Percentiles rank a stretch among this genome's conserved stretches.
These are phyloP conservation scores for Ooceraea biroi DNA, from an alignment of 1,140 invertebrate genomes.

Conservation along the genomic window DNA sequence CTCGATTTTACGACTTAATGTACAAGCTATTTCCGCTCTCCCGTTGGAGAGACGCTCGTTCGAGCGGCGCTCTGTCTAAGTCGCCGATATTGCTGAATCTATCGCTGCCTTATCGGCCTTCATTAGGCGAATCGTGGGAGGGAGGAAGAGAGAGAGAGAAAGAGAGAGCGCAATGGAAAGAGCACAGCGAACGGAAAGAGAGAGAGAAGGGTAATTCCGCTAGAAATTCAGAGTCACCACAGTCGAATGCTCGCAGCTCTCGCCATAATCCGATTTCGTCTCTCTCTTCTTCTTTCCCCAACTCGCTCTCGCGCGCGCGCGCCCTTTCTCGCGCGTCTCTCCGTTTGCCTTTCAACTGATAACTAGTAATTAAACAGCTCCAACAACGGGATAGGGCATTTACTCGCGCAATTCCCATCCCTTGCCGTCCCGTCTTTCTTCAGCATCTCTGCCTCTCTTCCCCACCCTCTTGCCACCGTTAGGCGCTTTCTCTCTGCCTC, in stretches of 20 bases:
- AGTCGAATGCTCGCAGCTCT: conserved; percentile 72
- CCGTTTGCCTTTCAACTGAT: conserved; percentile 63
- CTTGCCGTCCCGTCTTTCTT: conserved; percentile 37
- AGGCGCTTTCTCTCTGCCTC: conserved; percentile 28
- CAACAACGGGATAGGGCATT: conserved; percentile 58
- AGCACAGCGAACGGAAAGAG: conserved; percentile 28
- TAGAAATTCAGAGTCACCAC: conserved; percentile 63
- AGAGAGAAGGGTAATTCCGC: conserved; percentile 52
- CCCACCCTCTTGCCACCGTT: neutral
- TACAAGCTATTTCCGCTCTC: conserved; percentile 40
- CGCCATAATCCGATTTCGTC: conserved; percentile 75
- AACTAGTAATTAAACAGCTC: conserved; percentile 64
- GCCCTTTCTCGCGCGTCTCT: conserved; percentile 7
- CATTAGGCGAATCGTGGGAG: conserved; percentile 49
- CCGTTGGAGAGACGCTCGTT: conserved; percentile 5
- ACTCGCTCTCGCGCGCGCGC: neutral
- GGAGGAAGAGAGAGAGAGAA: neutral
- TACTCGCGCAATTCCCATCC: conserved; percentile 55
- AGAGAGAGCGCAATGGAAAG: conserved; percentile 32
- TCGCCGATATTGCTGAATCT: conserved; percentile 63
- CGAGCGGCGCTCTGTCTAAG: conserved; percentile 29
- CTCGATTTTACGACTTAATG: conserved; percentile 62
- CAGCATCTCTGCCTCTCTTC: conserved; percentile 10
- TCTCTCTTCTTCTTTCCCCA: conserved; percentile 50
- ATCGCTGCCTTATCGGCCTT: conserved; percentile 58